These are phyloP conservation scores for Diorhabda sublineata DNA, from an alignment of 1,140 invertebrate species.

Conservation along the genomic window DNA sequence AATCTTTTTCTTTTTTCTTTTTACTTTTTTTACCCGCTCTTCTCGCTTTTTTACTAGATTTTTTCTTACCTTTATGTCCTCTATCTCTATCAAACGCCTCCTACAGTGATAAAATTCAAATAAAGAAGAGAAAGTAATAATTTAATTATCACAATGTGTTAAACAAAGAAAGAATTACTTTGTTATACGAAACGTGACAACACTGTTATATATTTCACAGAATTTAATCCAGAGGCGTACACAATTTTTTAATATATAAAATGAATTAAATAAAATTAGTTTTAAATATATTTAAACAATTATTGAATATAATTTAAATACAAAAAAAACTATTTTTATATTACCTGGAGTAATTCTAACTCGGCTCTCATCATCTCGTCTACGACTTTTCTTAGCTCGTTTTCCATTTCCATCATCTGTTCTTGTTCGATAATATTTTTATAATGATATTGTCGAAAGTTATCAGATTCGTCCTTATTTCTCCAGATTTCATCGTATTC, in stretches of 20 bases:
- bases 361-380: constrained; percentile 84
- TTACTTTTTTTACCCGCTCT: constrained; percentile 81
- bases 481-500: constrained; percentile 77
- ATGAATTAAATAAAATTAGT: too few species aligned
- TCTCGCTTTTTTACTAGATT: constrained; percentile 72
- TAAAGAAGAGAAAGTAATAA: too few species aligned
- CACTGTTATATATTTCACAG: too few species aligned
- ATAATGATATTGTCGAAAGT: constrained; percentile 66
- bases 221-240: too few species aligned
- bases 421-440: constrained; percentile 76
- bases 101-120: constrained; percentile 28
- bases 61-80: constrained; percentile 73
- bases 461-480: constrained; percentile 66
- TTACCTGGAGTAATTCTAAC: constrained; percentile 70
- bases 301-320: too few species aligned
- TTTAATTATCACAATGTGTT: too few species aligned
- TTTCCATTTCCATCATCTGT: constrained; percentile 78
- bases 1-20: constrained; percentile 93
- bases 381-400: constrained; percentile 75
- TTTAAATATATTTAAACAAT: too few species aligned
- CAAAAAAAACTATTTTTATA: too few species aligned
- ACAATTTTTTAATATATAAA: too few species aligned
- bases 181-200: too few species aligned
- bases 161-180: too few species aligned
- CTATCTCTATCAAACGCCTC: constrained; percentile 72